These are phyloP conservation scores for Gisinianus flammeolus DNA, from an alignment of 2,888 invertebrate species.

Conservation along the genomic window DNA sequence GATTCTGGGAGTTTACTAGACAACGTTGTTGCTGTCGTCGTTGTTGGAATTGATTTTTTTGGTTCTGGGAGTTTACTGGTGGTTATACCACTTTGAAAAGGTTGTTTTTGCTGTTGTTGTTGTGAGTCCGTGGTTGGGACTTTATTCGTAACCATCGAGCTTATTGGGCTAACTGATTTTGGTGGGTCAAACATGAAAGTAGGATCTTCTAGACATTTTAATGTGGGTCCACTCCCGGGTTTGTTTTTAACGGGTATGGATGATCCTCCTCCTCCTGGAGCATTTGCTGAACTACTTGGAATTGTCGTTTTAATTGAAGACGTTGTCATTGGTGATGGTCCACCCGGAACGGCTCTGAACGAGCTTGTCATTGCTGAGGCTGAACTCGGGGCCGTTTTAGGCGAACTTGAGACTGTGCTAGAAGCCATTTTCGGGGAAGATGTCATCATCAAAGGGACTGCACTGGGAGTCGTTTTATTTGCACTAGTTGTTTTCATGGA, in stretches of 20 bases:
- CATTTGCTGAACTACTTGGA: background rate
- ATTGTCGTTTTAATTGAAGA: background rate
- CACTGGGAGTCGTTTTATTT: too few relatives aligned
- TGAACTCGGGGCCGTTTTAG: too few relatives aligned
- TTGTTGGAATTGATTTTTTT: conserved; percentile 1
- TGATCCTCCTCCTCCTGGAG: background rate
- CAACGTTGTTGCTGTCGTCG: background rate
- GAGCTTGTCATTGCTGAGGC: background rate
- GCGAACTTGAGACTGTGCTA: too few relatives aligned
- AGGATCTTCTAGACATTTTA: conserved; percentile 67
- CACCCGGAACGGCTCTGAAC: background rate
- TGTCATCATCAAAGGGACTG: too few relatives aligned
- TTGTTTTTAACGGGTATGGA: conserved; percentile 58
- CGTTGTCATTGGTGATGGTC: background rate
- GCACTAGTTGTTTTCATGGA: too few relatives aligned
- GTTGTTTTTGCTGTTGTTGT: background rate
- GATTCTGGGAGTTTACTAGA: conserved; percentile 1
- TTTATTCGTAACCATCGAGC: background rate
- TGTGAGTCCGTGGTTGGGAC: background rate
- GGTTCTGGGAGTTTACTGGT: conserved; percentile 1
- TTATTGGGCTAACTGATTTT: conserved; percentile 41
- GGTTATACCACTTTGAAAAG: background rate
- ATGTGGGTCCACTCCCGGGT: conserved; percentile 65
- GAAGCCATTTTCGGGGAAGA: too few relatives aligned
- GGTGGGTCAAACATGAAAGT: conserved; percentile 64